Base-by-base conservation (phyloP, 1,140 invertebrate genomes). In the Drosophila aff. region DNA sequence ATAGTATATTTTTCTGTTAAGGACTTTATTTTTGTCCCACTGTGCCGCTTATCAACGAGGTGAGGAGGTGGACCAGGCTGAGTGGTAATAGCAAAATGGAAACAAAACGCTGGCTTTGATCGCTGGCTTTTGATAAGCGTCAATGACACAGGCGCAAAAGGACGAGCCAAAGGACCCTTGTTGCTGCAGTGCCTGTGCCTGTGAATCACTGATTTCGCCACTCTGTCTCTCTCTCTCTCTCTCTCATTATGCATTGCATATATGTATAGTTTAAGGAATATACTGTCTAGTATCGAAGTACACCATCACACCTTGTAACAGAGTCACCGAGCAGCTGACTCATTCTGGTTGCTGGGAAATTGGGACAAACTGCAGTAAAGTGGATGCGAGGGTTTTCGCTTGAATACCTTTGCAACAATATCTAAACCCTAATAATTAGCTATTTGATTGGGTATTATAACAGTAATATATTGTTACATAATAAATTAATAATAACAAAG, bases 71-170 rank as follows among this genome's bases (percentile, higher is more conserved):
- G 41, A 33, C 31, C 31, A 4, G 31, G 31, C 31, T 33, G 31
- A 10, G 66, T 31, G 43, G 67, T 46, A 71, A 46, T 21, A 40
- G 31, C 40, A 59, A 76, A 76, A 50, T 64, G 71, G 52, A 44
- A 43, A 76, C 72, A 76, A 76, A 76, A 76, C 72, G 40, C 53
- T 76, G 73, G 23, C 61, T 76, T 76, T 76, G 73, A 76, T 76
- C 43, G 73, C 38, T 76, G 71, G 50, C 60, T 76, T 76, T 76
- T 76, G 73, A 76, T 76, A 76, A 76, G 73, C 52, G 72, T 66
- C 75, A 67, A 75, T 67, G 74, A 53, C 73, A 75, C 52, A 47
- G 50, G 40, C 59, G 40, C 59, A 15, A 43, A 57, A 43, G 23
- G 62, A 33, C 16, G 46, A 43, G 64, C 23, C 15, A 67, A 55